phyloP scores from a whole-genome alignment of 2,888 invertebrate genomes.

The Automeris io region DNA sequence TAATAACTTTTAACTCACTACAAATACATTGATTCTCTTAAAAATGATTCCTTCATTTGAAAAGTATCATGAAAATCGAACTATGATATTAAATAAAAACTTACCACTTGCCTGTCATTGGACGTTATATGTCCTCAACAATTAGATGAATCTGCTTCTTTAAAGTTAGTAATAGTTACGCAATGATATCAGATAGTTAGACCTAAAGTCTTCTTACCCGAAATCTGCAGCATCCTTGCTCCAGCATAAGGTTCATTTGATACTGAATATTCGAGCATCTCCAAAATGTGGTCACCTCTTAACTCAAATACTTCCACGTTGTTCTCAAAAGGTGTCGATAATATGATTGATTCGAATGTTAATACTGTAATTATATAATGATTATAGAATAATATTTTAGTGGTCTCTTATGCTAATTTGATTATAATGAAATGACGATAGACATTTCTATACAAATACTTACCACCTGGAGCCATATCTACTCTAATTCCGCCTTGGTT shows the following conservation, averaged over 20 bases:
- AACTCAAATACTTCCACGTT: conserved; percentile 83
- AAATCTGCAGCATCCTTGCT: conserved; percentile 76
- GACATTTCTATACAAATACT: conserved; percentile 21
- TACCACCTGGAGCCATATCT: conserved; percentile 79
- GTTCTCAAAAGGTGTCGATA: conserved; percentile 86
- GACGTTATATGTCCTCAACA: too few relatives aligned
- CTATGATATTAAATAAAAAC: too few relatives aligned
- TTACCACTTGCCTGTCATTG: too few relatives aligned
- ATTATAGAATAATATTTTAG: too few relatives aligned
- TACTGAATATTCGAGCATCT: conserved; percentile 78
- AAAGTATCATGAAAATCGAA: too few relatives aligned
- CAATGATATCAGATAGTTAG: too few relatives aligned
- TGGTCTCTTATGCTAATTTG: background rate
- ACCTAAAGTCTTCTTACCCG: too few relatives aligned
- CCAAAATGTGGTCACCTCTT: conserved; percentile 80
- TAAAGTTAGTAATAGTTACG: too few relatives aligned
- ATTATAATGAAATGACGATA: background rate
- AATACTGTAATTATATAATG: conserved; percentile 80
- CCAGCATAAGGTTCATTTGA: conserved; percentile 58
- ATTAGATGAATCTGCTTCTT: too few relatives aligned
- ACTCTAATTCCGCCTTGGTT: conserved; percentile 84
- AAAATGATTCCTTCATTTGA: too few relatives aligned
- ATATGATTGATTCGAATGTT: conserved; percentile 82
- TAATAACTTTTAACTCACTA: too few relatives aligned
- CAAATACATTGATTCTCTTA: too few relatives aligned